These are phyloP conservation scores for Brachionus manjavacas DNA, from an alignment of 1,140 invertebrate species.

Conservation along the genomic window DNA sequence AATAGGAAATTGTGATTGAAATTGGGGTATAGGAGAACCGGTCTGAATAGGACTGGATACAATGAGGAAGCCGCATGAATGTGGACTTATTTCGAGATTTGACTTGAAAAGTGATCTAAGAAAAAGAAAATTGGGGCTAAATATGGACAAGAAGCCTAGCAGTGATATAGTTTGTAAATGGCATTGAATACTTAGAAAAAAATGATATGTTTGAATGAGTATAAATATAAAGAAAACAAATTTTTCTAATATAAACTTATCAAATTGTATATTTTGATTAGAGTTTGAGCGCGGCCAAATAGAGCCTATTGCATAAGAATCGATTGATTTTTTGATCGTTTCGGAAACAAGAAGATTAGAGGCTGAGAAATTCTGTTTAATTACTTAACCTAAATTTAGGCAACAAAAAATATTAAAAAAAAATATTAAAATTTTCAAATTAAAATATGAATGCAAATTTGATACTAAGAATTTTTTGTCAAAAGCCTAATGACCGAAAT, in stretches of 20 bases:
- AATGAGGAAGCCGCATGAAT: not conserved
- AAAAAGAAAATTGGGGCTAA: not conserved
- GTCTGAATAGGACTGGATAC: not conserved
- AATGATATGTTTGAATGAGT: not conserved
- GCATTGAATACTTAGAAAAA: not conserved
- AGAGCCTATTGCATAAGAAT: not conserved
- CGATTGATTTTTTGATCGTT: not conserved
- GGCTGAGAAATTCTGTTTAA: not conserved
- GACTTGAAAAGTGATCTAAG: not conserved
- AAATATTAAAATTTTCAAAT: not conserved
- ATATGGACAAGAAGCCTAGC: not conserved
- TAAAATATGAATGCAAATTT: not conserved
- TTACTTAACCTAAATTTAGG: not conserved
- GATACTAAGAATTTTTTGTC: not conserved
- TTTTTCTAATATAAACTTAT: not conserved
- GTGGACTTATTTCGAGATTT: not conserved
- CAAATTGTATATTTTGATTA: not conserved
- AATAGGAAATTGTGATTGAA: not conserved
- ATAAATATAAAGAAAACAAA: not conserved
- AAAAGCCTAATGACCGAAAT: conserved; percentile 1
- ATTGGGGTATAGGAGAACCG: not conserved
- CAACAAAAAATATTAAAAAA: not conserved
- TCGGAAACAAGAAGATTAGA: not conserved
- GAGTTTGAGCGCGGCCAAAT: not conserved
- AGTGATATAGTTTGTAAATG: not conserved